Conservation (phyloP, 2,888 invertebrate genomes). For the Melolontha melolontha region DNA sequence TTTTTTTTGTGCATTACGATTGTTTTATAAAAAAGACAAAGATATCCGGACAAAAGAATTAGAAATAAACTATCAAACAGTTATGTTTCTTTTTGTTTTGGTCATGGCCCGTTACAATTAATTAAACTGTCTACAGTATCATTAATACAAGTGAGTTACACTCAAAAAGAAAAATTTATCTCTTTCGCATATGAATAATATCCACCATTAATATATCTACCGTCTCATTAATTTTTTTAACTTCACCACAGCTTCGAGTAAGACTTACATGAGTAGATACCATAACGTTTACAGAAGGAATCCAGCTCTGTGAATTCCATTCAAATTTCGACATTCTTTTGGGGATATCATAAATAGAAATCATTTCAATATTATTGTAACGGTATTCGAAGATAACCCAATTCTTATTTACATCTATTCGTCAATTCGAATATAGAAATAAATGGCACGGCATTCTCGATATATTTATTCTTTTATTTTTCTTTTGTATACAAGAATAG, state of each 20-base stretch:
- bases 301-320: conserved; percentile 25
- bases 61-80: no score
- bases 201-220: conserved; percentile 32
- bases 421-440: conserved; percentile 4
- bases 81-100: background rate
- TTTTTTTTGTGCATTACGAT: no score
- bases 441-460: background rate
- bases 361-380: conserved; percentile 15
- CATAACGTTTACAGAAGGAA: conserved; percentile 24
- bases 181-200: conserved; percentile 33
- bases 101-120: conserved; percentile 12
- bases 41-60: no score
- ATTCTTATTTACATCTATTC: conserved; percentile 8
- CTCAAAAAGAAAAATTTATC: conserved; percentile 32
- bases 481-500: conserved; percentile 21
- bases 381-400: conserved; percentile 29
- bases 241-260: conserved; percentile 6
- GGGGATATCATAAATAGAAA: conserved; percentile 20
- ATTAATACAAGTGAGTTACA: conserved; percentile 19
- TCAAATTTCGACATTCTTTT: conserved; percentile 28
- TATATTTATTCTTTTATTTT: conserved; percentile 7
- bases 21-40: no score
- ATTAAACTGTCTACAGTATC: conserved; percentile 26
- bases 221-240: conserved; percentile 35
- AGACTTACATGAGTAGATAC: conserved; percentile 12